Base-by-base conservation (phyloP, 2,888 invertebrate species). In the Helobdella robusta region DNA sequence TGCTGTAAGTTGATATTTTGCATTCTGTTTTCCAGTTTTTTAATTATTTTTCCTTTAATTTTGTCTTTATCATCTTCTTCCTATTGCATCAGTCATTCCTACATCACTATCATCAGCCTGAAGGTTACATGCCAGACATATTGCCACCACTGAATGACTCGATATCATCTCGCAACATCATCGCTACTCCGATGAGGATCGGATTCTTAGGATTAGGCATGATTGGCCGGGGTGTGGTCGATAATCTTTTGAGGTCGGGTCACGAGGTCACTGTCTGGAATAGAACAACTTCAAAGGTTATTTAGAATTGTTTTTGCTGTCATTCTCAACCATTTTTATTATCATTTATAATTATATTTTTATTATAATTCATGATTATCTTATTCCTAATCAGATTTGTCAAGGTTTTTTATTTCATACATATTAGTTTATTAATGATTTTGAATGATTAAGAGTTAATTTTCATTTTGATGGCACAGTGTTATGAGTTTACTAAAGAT, bases 191-290 rank as follows among this genome's bases (percentile, higher is more conserved):
- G 70, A 84, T 89, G 80, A 88, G 87, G 76, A 93, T 95, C 78
- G 95, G 95, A 34, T 94, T 95, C 81, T 85, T 95, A 34, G 95
- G 95, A 0, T 84, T 95, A 36, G 94, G 94, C 66, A 89, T 90
- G 76, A 94, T 95, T 89, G 94, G 94, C 60, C 86, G 88, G 68
- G 91, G 91, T 32, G 89, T 95, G 76, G 92, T 94, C 23, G 92
- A 91, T 83, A 94, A 94, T 80, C 84, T 95, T 64, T 85, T 94
- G 74, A 88, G 89, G 80, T 91, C 92, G 3, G 93, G 93, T 0
- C 94, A 95, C 68, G 88, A 87, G 76, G 91, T 95, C 63, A 85
- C 89, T 71, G 86, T 95, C 64, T 95, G 93, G 93, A 94, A 93
- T 82, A 85, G 94, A 74, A 89, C 91, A 64, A 85, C 87, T 64